These are phyloP conservation scores for Fabriciana adippe DNA, from an alignment of 2,888 invertebrate genomes.

Conservation along the genomic window DNA sequence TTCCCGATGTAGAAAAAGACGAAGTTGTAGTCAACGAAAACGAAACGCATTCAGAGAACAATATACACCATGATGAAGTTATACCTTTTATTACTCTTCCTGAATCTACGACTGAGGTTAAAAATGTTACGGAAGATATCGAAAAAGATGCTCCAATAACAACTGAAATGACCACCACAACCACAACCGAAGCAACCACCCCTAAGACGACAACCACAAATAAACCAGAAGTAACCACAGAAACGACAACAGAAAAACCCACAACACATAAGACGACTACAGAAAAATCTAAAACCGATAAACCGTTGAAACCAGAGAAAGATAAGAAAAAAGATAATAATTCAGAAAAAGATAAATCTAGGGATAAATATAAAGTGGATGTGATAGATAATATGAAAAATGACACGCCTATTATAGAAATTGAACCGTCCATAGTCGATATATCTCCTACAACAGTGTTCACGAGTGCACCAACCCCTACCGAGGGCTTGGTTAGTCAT, in stretches of 20 bases:
- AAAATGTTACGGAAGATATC: constrained; percentile 48
- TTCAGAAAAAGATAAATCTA: constrained; percentile 65
- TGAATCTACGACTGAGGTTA: constrained; percentile 47
- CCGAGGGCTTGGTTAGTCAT: constrained; percentile 58
- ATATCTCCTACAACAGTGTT: constrained; percentile 35
- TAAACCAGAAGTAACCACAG: constrained; percentile 48
- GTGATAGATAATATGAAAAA: constrained; percentile 43
- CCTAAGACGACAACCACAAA: constrained; percentile 41
- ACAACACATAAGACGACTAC: constrained; percentile 46
- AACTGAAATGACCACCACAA: constrained; percentile 50
- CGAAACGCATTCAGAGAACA: constrained; percentile 68
- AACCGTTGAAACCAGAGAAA: constrained; percentile 55
- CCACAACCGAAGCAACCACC: constrained; percentile 52
- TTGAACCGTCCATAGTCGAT: constrained; percentile 63
- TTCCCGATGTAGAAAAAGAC: constrained; percentile 61
- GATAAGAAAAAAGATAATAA: constrained; percentile 67
- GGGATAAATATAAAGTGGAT: constrained; percentile 51
- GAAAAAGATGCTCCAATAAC: constrained; percentile 54
- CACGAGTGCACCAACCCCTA: constrained; percentile 61
- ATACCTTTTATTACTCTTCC: constrained; percentile 48
- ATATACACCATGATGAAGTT: constrained; percentile 52
- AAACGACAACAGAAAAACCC: constrained; percentile 45
- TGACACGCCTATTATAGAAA: constrained; percentile 55
- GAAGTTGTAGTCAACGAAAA: constrained; percentile 63
- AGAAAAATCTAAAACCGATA: constrained; percentile 52